Conservation (phyloP, 2,888 invertebrate species). For the Mermis nigrescens region DNA sequence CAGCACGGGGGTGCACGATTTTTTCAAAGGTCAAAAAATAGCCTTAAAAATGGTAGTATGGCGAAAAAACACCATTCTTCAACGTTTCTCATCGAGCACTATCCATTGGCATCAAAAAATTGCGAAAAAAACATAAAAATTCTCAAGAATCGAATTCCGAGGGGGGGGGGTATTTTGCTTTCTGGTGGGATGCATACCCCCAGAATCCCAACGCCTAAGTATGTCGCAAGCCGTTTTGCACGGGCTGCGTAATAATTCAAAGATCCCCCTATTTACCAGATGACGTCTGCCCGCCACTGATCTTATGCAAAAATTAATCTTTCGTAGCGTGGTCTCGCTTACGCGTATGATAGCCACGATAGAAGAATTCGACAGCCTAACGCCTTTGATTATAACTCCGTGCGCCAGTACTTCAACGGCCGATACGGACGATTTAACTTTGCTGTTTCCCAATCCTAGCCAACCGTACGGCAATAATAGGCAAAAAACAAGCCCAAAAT, state of each 20-base stretch:
- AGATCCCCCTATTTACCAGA: not conserved
- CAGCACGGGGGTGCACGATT: no score
- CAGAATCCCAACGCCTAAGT: not conserved
- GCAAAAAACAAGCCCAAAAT: not conserved
- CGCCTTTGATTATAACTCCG: conserved; percentile 12
- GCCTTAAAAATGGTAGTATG: no score
- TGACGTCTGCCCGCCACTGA: not conserved
- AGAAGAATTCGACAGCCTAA: conserved; percentile 15
- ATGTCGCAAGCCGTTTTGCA: not conserved
- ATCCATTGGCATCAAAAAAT: no score
- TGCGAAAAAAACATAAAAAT: no score
- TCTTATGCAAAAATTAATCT: not conserved
- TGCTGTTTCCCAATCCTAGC: not conserved
- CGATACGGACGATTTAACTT: not conserved
- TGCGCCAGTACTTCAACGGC: not conserved
- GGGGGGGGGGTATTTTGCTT: no score
- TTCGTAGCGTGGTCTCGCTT: not conserved
- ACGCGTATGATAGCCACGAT: conserved; percentile 24
- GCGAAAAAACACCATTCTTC: no score
- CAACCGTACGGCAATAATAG: no score
- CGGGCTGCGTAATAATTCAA: not conserved
- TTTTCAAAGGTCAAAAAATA: no score
- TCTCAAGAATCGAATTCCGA: no score
- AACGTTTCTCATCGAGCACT: no score
- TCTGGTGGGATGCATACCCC: no score